Percentiles rank a stretch among this genome's conserved stretches.
Evolutionary conservation across 1,140 invertebrate genomes (phyloP).

Genomic region (Drosophila kanapiae): DNA sequence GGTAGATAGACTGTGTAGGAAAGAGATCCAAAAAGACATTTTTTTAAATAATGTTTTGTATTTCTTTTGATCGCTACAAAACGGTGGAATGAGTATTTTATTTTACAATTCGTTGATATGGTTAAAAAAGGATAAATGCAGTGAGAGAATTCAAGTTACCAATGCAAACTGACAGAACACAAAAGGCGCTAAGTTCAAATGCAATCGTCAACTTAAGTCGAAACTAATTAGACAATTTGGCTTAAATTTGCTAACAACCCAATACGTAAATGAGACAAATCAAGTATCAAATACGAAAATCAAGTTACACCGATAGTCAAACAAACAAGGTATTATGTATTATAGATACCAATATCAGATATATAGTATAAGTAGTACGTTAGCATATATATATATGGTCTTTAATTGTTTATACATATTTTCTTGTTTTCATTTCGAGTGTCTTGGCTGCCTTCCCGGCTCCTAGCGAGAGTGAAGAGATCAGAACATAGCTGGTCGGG

Average conservation of each 20-base stretch:
- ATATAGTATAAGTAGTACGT: slow-evolving; percentile 60
- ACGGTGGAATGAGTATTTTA: slow-evolving; percentile 47
- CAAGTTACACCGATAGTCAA: slow-evolving; percentile 73
- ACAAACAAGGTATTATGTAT: slow-evolving; percentile 59
- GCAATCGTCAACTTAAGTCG: slow-evolving; percentile 33
- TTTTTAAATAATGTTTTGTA: slow-evolving; percentile 60
- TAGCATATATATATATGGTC: slow-evolving; percentile 60
- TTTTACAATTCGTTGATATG: slow-evolving; percentile 63
- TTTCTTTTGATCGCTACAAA: slow-evolving; percentile 55
- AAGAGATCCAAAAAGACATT: slow-evolving; percentile 85
- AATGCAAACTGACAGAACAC: slow-evolving; percentile 56
- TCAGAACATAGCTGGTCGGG: slow-evolving; percentile 13
- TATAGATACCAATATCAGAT: slow-evolving; percentile 73
- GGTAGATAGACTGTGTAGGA: slow-evolving; percentile 34
- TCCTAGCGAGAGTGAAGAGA: slow-evolving; percentile 28
- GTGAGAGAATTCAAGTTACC: slow-evolving; percentile 44
- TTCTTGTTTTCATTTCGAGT: slow-evolving; percentile 35
- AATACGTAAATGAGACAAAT: slow-evolving; percentile 39
- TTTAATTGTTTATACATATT: slow-evolving; percentile 45
- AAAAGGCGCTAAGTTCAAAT: slow-evolving; percentile 40
- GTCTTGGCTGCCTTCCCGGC: slow-evolving; percentile 33
- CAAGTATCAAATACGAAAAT: slow-evolving; percentile 40
- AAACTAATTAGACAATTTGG: slow-evolving; percentile 50
- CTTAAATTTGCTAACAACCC: slow-evolving; percentile 23
- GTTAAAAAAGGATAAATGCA: slow-evolving; percentile 31